Conservation (phyloP, 1,140 invertebrate genomes). For the Hestina assimilis region DNA sequence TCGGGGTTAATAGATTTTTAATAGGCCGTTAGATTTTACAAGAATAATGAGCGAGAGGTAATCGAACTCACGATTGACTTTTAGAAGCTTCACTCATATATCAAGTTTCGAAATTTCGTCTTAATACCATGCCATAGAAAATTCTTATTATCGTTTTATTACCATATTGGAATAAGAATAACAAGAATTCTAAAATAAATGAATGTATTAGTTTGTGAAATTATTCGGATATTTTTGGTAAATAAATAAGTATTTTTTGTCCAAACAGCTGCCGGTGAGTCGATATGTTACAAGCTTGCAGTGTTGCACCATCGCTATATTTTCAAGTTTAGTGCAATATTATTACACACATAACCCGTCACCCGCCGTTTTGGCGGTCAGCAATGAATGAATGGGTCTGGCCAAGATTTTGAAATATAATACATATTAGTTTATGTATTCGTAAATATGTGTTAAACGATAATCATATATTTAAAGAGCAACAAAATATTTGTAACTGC, state of each 20-base stretch:
- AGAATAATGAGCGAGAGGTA: constrained; percentile 24
- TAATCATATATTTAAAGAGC: background rate
- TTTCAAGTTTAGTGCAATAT: constrained; percentile 22
- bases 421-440: background rate
- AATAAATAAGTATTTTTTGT: too few relatives aligned
- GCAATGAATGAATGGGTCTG: background rate
- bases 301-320: constrained; percentile 12
- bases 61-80: constrained; percentile 31
- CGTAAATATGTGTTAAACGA: background rate
- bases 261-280: too few relatives aligned
- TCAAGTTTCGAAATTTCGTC: background rate
- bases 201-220: constrained; percentile 2
- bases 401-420: background rate
- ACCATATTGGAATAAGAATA: background rate
- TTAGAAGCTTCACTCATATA: background rate
- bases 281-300: constrained; percentile 10
- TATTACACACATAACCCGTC: background rate
- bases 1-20: constrained; percentile 39
- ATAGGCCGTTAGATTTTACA: constrained; percentile 27
- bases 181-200: background rate
- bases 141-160: background rate
- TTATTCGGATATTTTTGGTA: constrained; percentile 1
- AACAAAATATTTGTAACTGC: background rate
- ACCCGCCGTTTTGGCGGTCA: constrained; percentile 6
- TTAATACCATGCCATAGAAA: background rate